Evolutionary conservation across 1,140 invertebrate genomes (phyloP).

Genomic region (Drosophila equinoxialis): DNA sequence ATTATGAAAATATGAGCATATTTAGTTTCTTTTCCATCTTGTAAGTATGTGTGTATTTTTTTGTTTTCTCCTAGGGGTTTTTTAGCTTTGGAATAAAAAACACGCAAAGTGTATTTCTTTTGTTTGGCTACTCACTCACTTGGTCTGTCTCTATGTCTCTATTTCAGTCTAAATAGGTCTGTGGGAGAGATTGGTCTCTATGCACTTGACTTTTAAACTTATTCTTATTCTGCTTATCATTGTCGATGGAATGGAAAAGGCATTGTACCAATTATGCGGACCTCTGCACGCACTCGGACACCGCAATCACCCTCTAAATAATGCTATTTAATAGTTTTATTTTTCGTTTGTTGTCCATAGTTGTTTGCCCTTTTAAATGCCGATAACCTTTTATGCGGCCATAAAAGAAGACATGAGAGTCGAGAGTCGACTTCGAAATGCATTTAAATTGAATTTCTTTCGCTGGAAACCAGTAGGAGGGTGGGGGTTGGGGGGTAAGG

Average conservation of each 20-base stretch:
- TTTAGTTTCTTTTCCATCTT: conserved; percentile 47
- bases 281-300: conserved; percentile 66
- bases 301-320: conserved; percentile 53
- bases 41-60: neutral
- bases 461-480: conserved; percentile 18
- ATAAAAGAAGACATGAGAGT: conserved; percentile 59
- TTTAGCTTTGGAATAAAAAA: conserved; percentile 38
- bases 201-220: conserved; percentile 58
- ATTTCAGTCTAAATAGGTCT: neutral
- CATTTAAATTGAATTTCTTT: conserved; percentile 75
- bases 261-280: conserved; percentile 74
- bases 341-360: conserved; percentile 34
- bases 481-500: neutral
- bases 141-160: neutral
- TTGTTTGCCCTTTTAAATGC: conserved; percentile 71
- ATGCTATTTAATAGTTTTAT: conserved; percentile 70
- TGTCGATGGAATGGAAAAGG: conserved; percentile 29
- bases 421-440: conserved; percentile 56
- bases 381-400: conserved; percentile 77
- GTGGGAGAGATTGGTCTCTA: conserved; percentile 18
- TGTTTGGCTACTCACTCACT: neutral
- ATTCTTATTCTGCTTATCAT: conserved; percentile 55
- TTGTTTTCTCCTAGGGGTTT: conserved; percentile 53
- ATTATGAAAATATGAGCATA: conserved; percentile 70
- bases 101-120: conserved; percentile 45